Evolutionary conservation across 2,797 vertebrate species (phyloP).

Genomic region (Rachycentron canadum): DNA sequence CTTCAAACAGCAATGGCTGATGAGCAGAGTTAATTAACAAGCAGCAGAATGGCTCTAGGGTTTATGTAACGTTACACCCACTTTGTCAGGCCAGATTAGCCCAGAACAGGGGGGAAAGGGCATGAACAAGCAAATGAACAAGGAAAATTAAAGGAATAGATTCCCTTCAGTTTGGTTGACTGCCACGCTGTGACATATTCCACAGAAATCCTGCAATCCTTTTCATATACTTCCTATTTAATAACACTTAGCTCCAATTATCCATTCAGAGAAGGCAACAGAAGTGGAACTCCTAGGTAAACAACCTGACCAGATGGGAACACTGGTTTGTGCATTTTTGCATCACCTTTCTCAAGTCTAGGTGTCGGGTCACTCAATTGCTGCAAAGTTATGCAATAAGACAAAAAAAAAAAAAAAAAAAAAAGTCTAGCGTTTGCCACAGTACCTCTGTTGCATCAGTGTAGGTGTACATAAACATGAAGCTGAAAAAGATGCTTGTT

Average conservation of each 20-base stretch:
- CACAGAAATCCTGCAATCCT: constrained; percentile 43
- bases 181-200: constrained; percentile 56
- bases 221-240: neutral
- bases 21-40: constrained; percentile 75
- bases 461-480: constrained; percentile 3
- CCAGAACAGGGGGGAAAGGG: constrained; percentile 65
- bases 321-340: neutral
- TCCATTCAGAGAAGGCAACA: neutral
- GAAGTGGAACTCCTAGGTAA: neutral
- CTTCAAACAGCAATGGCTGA: constrained; percentile 55
- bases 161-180: constrained; percentile 51
- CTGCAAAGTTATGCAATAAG: constrained; percentile 6
- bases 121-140: constrained; percentile 65
- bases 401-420: neutral
- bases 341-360: neutral
- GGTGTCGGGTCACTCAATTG: neutral
- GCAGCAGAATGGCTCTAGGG: constrained; percentile 64
- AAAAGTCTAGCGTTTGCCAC: neutral
- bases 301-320: neutral
- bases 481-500: constrained; percentile 25
- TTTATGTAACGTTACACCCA: constrained; percentile 78
- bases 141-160: constrained; percentile 66
- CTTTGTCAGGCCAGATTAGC: constrained; percentile 78
- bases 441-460: neutral
- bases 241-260: neutral